Percentiles rank a stretch among this genome's conserved stretches.
Evolutionary conservation across 2,888 invertebrate species (phyloP).

Genomic region (Villa cingulata): DNA sequence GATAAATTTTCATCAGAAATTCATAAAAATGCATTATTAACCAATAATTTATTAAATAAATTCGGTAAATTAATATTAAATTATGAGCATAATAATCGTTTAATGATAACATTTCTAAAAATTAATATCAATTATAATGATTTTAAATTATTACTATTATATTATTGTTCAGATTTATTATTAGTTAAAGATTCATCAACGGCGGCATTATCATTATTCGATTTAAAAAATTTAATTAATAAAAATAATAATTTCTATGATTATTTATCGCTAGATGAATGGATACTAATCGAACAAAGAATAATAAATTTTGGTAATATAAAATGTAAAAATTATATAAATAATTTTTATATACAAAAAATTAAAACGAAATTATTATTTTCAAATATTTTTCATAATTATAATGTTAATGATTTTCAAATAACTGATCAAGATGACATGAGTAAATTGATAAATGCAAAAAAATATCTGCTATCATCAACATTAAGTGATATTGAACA

Average conservation of each 20-base stretch:
- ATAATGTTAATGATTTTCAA: background rate
- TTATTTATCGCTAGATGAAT: slow-evolving; percentile 26
- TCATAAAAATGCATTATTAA: slow-evolving; percentile 19
- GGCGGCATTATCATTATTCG: background rate
- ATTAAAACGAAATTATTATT: slow-evolving; percentile 18
- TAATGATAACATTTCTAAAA: slow-evolving; percentile 30
- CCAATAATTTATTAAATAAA: slow-evolving; percentile 20
- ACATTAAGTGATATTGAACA: slow-evolving; percentile 16
- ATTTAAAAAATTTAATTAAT: background rate
- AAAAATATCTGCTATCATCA: slow-evolving; percentile 15
- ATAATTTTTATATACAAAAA: slow-evolving; percentile 25
- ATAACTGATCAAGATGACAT: too few relatives aligned
- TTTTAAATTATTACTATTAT: slow-evolving; percentile 24
- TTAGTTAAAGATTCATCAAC: too few relatives aligned
- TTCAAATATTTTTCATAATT: background rate
- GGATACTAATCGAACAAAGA: slow-evolving; percentile 30
- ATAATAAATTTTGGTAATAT: slow-evolving; percentile 32
- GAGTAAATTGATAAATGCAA: slow-evolving; percentile 14
- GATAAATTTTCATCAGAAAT: slow-evolving; percentile 23
- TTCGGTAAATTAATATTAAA: slow-evolving; percentile 26
- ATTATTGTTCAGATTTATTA: slow-evolving; percentile 29
- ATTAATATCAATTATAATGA: slow-evolving; percentile 22
- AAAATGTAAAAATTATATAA: slow-evolving; percentile 25
- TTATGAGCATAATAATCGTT: slow-evolving; percentile 28
- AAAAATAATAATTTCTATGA: slow-evolving; percentile 17